Percentiles rank a stretch among this genome's conserved stretches.
Evolutionary conservation across 2,888 invertebrate genomes (phyloP).

Genomic region (Caenorhabditis japonica): DNA sequence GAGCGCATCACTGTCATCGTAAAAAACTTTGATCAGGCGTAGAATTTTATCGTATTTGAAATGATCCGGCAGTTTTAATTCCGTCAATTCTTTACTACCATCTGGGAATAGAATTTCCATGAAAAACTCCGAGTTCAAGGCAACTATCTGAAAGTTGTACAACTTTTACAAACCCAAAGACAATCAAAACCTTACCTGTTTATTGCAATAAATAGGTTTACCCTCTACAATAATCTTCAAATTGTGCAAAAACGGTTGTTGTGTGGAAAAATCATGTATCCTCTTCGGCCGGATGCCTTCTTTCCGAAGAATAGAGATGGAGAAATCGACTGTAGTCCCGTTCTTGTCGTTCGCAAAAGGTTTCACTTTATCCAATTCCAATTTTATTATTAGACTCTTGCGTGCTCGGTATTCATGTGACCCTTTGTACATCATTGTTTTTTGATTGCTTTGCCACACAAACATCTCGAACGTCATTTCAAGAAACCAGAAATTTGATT

Average conservation of each 20-base stretch:
- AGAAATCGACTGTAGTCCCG: background rate
- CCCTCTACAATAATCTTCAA: slow-evolving; percentile 10
- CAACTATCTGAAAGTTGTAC: slow-evolving; percentile 16
- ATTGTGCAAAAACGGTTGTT: background rate
- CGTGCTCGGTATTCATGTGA: slow-evolving; percentile 1
- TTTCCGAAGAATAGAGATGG: background rate
- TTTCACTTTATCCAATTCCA: background rate
- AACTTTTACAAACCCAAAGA: background rate
- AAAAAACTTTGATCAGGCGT: slow-evolving; percentile 14
- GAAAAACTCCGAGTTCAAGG: slow-evolving; percentile 26
- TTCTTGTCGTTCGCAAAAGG: background rate
- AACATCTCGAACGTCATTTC: background rate
- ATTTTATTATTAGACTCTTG: slow-evolving; percentile 8
- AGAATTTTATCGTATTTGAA: slow-evolving; percentile 12
- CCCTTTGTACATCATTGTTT: background rate
- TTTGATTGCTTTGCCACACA: background rate
- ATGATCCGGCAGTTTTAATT: background rate
- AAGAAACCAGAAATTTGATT: slow-evolving; percentile 22
- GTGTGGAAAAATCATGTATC: slow-evolving; percentile 16
- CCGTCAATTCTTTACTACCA: background rate
- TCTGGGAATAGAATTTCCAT: slow-evolving; percentile 8
- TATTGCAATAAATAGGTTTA: slow-evolving; percentile 18
- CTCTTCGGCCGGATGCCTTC: slow-evolving; percentile 11
- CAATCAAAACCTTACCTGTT: slow-evolving; percentile 2
- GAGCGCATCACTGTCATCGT: slow-evolving; percentile 25